Evolutionary conservation across 2,888 invertebrate genomes (phyloP).

Genomic region (Tetragonisca angustula): DNA sequence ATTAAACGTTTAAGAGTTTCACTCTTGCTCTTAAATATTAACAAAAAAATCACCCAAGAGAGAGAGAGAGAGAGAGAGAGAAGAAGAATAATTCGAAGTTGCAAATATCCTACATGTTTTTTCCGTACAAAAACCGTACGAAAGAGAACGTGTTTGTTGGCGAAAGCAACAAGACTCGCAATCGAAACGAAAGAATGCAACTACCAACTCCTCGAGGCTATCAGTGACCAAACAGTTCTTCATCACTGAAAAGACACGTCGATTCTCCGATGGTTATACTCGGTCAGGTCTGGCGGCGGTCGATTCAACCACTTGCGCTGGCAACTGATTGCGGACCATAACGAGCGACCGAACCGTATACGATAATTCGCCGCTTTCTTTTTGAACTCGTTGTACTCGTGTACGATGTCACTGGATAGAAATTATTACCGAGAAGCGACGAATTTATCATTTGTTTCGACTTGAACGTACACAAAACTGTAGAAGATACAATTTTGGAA

Average conservation of each 20-base stretch:
- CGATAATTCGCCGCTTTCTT: too few species aligned
- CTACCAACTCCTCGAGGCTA: slow-evolving; percentile 13
- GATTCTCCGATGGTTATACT: slow-evolving; percentile 4
- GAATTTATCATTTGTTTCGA: too few species aligned
- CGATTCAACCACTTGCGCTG: slow-evolving; percentile 6
- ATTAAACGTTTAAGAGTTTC: neutral
- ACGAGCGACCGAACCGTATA: too few species aligned
- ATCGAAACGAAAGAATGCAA: slow-evolving; percentile 4
- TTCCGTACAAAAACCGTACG: neutral
- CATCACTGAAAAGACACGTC: slow-evolving; percentile 47
- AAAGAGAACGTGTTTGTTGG: neutral
- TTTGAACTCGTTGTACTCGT: too few species aligned
- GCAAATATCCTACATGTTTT: neutral
- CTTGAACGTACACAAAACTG: too few species aligned
- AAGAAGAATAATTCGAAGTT: neutral
- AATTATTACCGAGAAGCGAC: too few species aligned
- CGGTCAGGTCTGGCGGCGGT: neutral
- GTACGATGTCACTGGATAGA: too few species aligned
- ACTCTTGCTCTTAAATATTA: neutral
- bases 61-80: too few species aligned
- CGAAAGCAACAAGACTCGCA: neutral
- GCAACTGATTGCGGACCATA: too few species aligned
- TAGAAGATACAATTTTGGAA: too few species aligned
- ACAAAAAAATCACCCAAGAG: neutral
- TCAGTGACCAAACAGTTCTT: slow-evolving; percentile 55